A percentile compares a stretch with the other conserved stretches of the same genome.
Conservation (phyloP, 2,888 invertebrate genomes). For the Lasius platythorax region DNA sequence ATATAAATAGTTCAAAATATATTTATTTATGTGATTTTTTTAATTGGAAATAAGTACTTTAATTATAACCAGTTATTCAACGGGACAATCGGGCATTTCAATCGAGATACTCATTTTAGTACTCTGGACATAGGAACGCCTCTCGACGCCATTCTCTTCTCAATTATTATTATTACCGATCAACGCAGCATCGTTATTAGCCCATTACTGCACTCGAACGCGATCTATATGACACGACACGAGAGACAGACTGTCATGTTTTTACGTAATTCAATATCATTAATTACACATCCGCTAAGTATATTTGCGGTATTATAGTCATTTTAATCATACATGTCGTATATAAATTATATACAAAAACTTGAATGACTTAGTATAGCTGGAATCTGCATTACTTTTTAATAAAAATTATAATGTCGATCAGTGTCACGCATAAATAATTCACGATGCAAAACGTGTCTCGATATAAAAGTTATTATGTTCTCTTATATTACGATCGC, state of each 20-base stretch:
- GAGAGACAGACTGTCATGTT: slow-evolving; percentile 5
- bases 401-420: not conserved
- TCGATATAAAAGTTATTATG: not conserved
- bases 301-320: not conserved
- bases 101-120: not conserved
- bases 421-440: not conserved
- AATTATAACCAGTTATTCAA: not conserved
- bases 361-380: not conserved
- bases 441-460: not conserved
- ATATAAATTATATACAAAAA: not conserved
- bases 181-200: slow-evolving; percentile 18
- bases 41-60: not conserved
- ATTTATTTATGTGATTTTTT: not conserved
- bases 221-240: not conserved
- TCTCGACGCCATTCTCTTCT: not conserved
- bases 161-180: slow-evolving; percentile 22
- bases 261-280: not conserved
- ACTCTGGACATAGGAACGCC: not conserved
- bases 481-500: not conserved
- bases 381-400: not conserved
- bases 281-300: not conserved
- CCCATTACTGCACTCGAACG: not conserved
- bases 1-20: not conserved
- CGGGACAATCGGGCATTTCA: not conserved
- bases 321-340: not conserved